phyloP scores from a whole-genome alignment of 2,797 vertebrate genomes.

The Spea hammondii region DNA sequence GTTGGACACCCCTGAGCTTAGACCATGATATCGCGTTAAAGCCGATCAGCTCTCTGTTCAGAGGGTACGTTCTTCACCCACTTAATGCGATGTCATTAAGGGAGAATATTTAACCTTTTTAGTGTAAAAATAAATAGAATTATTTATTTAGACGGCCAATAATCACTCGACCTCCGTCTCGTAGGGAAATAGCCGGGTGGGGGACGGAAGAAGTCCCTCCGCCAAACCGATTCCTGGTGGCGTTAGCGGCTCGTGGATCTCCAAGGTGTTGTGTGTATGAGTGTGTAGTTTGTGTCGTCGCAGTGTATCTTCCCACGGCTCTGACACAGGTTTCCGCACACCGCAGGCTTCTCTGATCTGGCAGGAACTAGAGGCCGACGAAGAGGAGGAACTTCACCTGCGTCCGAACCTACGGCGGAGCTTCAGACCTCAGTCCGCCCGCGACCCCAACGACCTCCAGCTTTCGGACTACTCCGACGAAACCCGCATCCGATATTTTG shows the following conservation, averaged over 20 bases:
- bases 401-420: conserved; percentile 54
- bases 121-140: too few species aligned
- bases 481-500: conserved; percentile 85
- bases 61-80: too few species aligned
- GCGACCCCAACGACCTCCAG: conserved; percentile 58
- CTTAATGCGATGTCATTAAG: too few species aligned
- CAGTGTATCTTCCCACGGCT: conserved; percentile 64
- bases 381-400: conserved; percentile 66
- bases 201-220: too few species aligned
- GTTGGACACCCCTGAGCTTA: too few species aligned
- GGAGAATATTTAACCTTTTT: too few species aligned
- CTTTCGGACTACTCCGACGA: conserved; percentile 78
- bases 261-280: conserved; percentile 27
- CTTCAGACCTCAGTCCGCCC: conserved; percentile 57
- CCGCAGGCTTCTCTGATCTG: conserved; percentile 99
- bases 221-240: not conserved
- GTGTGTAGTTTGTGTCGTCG: conserved; percentile 29
- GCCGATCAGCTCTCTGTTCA: too few species aligned
- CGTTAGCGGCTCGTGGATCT: not conserved
- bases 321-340: conserved; percentile 97
- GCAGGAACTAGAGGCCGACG: conserved; percentile 98
- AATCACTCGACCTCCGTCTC: too few species aligned
- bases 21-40: too few species aligned
- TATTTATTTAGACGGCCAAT: too few species aligned
- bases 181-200: too few species aligned